phyloP scores from a whole-genome alignment of 2,113 vertebrate species.

The Spheniscus mendiculus region DNA sequence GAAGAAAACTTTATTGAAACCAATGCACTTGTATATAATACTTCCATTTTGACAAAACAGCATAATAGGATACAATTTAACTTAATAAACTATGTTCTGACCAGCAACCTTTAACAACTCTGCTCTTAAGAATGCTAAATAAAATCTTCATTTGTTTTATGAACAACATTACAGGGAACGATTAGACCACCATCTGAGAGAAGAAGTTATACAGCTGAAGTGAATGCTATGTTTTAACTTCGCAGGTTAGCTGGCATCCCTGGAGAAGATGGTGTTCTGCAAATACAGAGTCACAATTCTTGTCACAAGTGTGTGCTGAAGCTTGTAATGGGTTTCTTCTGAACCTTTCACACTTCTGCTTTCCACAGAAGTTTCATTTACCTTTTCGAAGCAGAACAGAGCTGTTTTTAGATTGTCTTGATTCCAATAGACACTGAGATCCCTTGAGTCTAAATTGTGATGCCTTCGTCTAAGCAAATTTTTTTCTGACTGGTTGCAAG shows the following conservation, averaged over 20 bases:
- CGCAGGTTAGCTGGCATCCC: slow-evolving; percentile 8
- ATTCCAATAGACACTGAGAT: slow-evolving; percentile 64
- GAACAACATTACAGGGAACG: background rate
- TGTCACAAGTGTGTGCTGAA: slow-evolving; percentile 76
- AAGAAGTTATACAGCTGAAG: slow-evolving; percentile 24
- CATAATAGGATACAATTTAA: background rate
- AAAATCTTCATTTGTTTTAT: background rate
- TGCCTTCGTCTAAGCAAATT: slow-evolving; percentile 63
- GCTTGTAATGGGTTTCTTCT: slow-evolving; percentile 81
- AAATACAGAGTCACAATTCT: slow-evolving; percentile 67
- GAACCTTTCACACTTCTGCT: slow-evolving; percentile 77
- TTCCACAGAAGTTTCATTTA: slow-evolving; percentile 79
- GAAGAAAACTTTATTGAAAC: background rate
- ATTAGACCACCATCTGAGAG: background rate
- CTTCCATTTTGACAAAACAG: background rate
- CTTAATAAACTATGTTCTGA: background rate
- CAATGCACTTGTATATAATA: background rate
- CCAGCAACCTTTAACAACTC: background rate
- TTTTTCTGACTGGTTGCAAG: slow-evolving; percentile 57
- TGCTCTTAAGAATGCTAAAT: background rate
- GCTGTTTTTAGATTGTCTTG: slow-evolving; percentile 75
- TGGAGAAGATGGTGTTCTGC: slow-evolving; percentile 31
- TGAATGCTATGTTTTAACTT: slow-evolving; percentile 18
- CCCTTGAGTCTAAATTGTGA: slow-evolving; percentile 56
- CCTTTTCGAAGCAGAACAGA: slow-evolving; percentile 77